Conservation (phyloP, 2,888 invertebrate genomes). For the Leptinotarsa haldemani region DNA sequence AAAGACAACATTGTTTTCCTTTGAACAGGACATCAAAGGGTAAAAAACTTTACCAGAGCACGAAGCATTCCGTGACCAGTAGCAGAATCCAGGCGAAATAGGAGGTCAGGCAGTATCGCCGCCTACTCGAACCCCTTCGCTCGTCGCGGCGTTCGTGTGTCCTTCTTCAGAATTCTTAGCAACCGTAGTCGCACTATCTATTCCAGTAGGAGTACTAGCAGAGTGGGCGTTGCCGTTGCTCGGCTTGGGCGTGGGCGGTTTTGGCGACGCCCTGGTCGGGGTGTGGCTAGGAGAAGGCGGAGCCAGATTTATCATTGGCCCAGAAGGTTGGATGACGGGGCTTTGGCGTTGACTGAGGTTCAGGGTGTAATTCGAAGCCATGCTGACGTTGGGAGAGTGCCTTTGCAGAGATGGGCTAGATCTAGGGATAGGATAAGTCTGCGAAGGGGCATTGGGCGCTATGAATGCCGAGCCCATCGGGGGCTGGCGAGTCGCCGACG, state of each 20-base stretch:
- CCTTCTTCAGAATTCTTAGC: slow-evolving; percentile 32
- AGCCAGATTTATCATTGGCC: slow-evolving; percentile 57
- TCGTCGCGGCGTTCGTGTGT: slow-evolving; percentile 50
- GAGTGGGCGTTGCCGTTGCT: slow-evolving; percentile 26
- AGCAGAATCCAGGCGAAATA: slow-evolving; percentile 61
- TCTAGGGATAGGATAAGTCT: slow-evolving; percentile 63
- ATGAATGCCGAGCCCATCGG: slow-evolving; percentile 56
- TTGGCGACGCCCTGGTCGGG: slow-evolving; percentile 54
- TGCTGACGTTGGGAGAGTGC: slow-evolving; percentile 65
- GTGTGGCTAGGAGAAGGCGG: slow-evolving; percentile 52
- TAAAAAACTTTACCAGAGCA: slow-evolving; percentile 61
- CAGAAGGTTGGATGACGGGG: slow-evolving; percentile 65
- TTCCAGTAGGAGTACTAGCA: slow-evolving; percentile 19
- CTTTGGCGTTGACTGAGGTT: slow-evolving; percentile 61
- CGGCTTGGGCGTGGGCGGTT: slow-evolving; percentile 54
- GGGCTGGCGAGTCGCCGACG: slow-evolving; percentile 60
- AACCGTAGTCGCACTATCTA: slow-evolving; percentile 26
- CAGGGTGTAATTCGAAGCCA: slow-evolving; percentile 57
- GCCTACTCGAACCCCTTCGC: slow-evolving; percentile 64
- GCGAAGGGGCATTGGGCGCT: slow-evolving; percentile 56
- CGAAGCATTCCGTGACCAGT: slow-evolving; percentile 60
- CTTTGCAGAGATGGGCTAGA: slow-evolving; percentile 70
- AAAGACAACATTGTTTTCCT: slow-evolving; percentile 59
- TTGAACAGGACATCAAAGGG: neutral
- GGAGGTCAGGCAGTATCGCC: slow-evolving; percentile 65